Conservation (phyloP, 2,797 vertebrate genomes). For the Paguma larvata region DNA sequence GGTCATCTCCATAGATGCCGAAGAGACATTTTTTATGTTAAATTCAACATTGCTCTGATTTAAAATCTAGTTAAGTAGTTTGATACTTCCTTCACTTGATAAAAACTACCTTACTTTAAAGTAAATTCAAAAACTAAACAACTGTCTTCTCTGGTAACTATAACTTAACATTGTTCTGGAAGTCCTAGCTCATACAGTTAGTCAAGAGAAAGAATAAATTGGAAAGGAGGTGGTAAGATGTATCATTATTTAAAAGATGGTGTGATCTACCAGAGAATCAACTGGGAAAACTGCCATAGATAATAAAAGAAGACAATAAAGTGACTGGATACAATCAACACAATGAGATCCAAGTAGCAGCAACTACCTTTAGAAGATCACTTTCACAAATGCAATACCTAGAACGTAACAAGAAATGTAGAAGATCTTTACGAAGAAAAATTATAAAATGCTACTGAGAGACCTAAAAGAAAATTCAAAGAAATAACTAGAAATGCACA, state of each 20-base stretch:
- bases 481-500: not conserved
- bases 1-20: not conserved
- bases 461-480: not conserved
- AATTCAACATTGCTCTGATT: conserved; percentile 38
- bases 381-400: not conserved
- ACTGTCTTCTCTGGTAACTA: not conserved
- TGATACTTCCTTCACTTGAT: not conserved
- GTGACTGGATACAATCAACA: not conserved
- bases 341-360: not conserved
- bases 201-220: not conserved
- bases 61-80: conserved; percentile 27
- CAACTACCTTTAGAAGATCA: not conserved
- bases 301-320: not conserved
- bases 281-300: not conserved
- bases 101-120: conserved; percentile 51
- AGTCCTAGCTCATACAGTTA: not conserved
- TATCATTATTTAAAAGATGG: not conserved
- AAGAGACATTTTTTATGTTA: conserved; percentile 34
- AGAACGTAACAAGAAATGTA: not conserved
- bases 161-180: not conserved
- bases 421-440: conserved; percentile 7
- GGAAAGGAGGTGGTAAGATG: not conserved
- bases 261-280: not conserved
- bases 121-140: conserved; percentile 57
- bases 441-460: not conserved